A percentile compares a stretch with the other conserved stretches of the same genome.
phyloP scores from a whole-genome alignment of 2,888 invertebrate genomes.

The Hypercompe scribonia region DNA sequence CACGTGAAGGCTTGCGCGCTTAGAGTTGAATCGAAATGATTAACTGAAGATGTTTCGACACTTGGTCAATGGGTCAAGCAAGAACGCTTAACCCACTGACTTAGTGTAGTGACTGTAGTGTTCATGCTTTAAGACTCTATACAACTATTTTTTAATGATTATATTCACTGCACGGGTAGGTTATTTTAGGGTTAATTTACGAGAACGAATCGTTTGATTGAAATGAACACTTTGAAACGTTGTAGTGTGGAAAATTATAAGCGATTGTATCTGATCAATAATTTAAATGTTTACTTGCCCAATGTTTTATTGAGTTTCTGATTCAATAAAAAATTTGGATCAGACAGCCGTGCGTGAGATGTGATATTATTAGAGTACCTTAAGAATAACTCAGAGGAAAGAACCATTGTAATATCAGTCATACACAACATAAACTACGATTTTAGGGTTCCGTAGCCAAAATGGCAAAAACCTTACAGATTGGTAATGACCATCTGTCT shows the following conservation, averaged over 20 bases:
- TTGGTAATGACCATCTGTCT: too few species aligned
- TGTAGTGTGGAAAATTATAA: background rate
- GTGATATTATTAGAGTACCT: too few species aligned
- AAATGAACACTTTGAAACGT: background rate
- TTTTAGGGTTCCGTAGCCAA: too few species aligned
- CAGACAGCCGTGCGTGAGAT: too few species aligned
- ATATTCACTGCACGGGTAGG: background rate
- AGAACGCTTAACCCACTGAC: background rate
- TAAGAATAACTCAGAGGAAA: too few species aligned
- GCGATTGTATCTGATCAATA: background rate
- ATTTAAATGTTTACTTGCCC: background rate
- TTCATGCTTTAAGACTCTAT: background rate
- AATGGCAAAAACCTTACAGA: too few species aligned
- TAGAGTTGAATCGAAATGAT: background rate
- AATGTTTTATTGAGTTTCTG: too few species aligned
- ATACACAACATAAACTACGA: too few species aligned
- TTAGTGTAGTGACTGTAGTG: background rate
- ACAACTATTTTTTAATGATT: background rate
- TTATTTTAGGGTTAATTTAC: background rate
- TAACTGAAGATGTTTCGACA: constrained; percentile 2
- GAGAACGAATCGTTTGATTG: background rate
- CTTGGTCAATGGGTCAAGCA: constrained; percentile 7
- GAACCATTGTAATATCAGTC: too few species aligned
- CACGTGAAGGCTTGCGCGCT: background rate
- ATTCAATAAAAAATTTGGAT: too few species aligned